Base-by-base conservation (phyloP, 2,113 vertebrate genomes). In the Odocoileus virginianus region DNA sequence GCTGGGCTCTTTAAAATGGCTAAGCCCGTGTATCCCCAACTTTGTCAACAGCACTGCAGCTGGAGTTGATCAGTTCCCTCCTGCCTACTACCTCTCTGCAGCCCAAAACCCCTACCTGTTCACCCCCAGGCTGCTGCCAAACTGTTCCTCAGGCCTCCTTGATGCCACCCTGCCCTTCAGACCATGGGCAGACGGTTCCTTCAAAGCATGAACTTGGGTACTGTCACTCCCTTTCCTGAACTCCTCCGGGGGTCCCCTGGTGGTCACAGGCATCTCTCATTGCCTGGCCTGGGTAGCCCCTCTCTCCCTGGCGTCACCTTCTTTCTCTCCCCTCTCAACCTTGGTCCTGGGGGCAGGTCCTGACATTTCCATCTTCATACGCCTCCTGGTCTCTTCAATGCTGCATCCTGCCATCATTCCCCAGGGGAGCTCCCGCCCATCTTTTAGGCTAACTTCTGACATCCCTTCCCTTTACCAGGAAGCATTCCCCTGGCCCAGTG, bases 131-230 rank as follows among this genome's bases (percentile, higher is more conserved):
- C 27, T 28, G 7, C 7, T 1, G 8, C 45, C 9, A 3, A 23
- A 36, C 21, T 0, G 3, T 15, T 50, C 15, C 8, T 6, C 16
- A 1, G 14, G 28, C 16, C 14, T 23, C 23, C 43, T 27, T 28
- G 5, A 1, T 4, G 17, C 25, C 2, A 14, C 3, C 9, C 9
- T 5, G 10, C 19, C 28, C 30, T 76, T 64, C 6, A 7, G 0
- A 1, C 2, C 6, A 7, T 15, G 1, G 0, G 3, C 7, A 27
- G 11, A 28, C 27, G 47, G 6, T 12, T 28, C 40, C 54, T 43
- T 25, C 60, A 50, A 43, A 45, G 55, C 17, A 11, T 33, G 25
- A 3, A 16, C 9, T 7, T 1, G 27, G 21, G 47, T 43, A 16
- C 1, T 1, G 0, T 12, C 14, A 13, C 3, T 33, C 15, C 58